phyloP scores from a whole-genome alignment of 2,888 invertebrate genomes.

The Polietes domitor region DNA sequence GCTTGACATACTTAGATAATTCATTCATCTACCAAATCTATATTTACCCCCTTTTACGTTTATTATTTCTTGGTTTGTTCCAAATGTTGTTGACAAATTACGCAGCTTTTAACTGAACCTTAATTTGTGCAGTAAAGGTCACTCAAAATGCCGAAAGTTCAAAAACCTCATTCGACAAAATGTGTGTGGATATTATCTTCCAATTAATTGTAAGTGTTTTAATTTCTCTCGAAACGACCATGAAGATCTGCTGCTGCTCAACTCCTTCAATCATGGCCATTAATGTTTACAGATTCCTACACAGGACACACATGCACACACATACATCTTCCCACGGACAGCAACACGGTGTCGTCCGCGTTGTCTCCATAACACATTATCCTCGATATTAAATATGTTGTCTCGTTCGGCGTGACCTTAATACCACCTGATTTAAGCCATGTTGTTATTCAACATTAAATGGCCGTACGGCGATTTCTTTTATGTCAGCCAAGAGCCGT shows the following conservation, averaged over 20 bases:
- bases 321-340: not conserved
- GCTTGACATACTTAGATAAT: no score
- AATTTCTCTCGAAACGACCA: not conserved
- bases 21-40: no score
- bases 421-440: conserved; percentile 47
- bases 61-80: not conserved
- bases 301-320: not conserved
- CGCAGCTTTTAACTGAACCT: not conserved
- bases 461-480: conserved; percentile 39
- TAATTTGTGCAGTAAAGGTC: not conserved
- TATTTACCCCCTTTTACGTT: no score
- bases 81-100: not conserved
- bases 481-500: not conserved
- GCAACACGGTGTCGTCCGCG: not conserved
- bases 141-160: not conserved
- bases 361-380: conserved; percentile 31
- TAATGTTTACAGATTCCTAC: not conserved
- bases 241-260: not conserved
- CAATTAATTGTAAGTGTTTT: not conserved
- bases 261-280: conserved; percentile 13
- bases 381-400: conserved; percentile 33
- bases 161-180: not conserved
- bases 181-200: not conserved
- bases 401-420: conserved; percentile 44
- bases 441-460: conserved; percentile 46